Conservation (phyloP, 2,888 invertebrate species). For the Antheraea yamamai region DNA sequence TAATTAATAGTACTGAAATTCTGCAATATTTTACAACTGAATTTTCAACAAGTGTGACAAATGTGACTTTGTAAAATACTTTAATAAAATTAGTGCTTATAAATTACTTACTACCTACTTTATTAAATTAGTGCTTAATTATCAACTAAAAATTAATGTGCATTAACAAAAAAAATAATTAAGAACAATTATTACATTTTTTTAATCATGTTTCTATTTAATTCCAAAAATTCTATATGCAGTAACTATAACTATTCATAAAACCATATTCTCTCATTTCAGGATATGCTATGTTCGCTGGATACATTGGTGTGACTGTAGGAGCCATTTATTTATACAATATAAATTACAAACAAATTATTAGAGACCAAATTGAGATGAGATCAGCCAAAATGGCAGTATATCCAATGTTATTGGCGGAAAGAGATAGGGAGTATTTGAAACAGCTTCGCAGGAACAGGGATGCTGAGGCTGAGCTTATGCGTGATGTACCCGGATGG, state of each 20-base stretch:
- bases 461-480: conserved; percentile 92
- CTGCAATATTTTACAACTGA: no score
- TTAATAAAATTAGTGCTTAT: no score
- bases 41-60: no score
- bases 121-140: no score
- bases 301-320: conserved; percentile 82
- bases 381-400: conserved; percentile 89
- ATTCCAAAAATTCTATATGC: background rate
- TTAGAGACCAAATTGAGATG: conserved; percentile 86
- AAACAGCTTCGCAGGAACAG: conserved; percentile 90
- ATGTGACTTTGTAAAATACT: no score
- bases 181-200: no score
- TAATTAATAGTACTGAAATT: no score
- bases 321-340: conserved; percentile 82
- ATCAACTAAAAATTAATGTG: no score
- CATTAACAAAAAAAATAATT: no score
- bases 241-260: background rate
- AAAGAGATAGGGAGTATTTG: conserved; percentile 91
- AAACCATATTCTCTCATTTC: conserved; percentile 30
- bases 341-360: conserved; percentile 76
- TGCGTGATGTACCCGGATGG: conserved; percentile 96
- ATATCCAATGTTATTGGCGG: conserved; percentile 89
- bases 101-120: no score
- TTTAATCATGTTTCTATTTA: no score
- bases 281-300: conserved; percentile 85